A percentile compares a stretch with the other conserved stretches of the same genome.
These are phyloP conservation scores for Idaea straminata DNA, from an alignment of 2,888 invertebrate genomes.

Conservation along the genomic window DNA sequence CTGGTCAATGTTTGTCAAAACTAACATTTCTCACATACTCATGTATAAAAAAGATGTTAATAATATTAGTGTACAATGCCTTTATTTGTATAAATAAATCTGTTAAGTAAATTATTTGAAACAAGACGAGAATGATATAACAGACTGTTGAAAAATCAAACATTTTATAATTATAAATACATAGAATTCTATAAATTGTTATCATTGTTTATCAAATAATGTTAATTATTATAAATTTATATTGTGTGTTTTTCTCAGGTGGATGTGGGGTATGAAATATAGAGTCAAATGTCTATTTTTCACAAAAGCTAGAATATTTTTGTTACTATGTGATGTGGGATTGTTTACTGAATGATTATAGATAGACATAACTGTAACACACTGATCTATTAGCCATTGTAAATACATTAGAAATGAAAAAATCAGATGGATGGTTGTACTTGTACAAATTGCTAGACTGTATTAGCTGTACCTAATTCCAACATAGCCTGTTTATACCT, in stretches of 20 bases:
- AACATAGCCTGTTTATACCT: conserved; percentile 33
- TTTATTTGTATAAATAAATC: conserved; percentile 32
- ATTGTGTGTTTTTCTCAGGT: conserved; percentile 69
- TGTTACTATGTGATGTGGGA: conserved; percentile 71
- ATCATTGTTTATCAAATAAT: conserved; percentile 75
- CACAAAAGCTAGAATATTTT: conserved; percentile 70
- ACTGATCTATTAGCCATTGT: conserved; percentile 57
- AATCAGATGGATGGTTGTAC: conserved; percentile 64
- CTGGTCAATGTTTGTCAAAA: not conserved
- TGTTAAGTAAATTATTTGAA: not conserved
- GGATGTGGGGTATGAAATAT: conserved; percentile 61
- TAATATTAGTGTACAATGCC: conserved; percentile 16
- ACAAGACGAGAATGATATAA: conserved; percentile 33
- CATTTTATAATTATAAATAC: conserved; percentile 65
- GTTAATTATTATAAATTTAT: conserved; percentile 77
- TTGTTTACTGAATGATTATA: conserved; percentile 70
- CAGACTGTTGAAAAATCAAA: conserved; percentile 69
- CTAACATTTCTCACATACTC: not conserved
- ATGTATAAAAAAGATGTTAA: not conserved
- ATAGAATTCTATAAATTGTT: conserved; percentile 74
- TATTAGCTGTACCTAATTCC: conserved; percentile 36
- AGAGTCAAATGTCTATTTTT: conserved; percentile 74
- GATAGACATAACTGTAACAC: conserved; percentile 57
- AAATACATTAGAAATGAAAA: conserved; percentile 51
- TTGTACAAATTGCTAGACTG: conserved; percentile 77